Evolutionary conservation across 2,113 vertebrate species (phyloP), one percentile per base, ranked within the genome.

Genomic region (Corythaixoides concolor): DNA sequence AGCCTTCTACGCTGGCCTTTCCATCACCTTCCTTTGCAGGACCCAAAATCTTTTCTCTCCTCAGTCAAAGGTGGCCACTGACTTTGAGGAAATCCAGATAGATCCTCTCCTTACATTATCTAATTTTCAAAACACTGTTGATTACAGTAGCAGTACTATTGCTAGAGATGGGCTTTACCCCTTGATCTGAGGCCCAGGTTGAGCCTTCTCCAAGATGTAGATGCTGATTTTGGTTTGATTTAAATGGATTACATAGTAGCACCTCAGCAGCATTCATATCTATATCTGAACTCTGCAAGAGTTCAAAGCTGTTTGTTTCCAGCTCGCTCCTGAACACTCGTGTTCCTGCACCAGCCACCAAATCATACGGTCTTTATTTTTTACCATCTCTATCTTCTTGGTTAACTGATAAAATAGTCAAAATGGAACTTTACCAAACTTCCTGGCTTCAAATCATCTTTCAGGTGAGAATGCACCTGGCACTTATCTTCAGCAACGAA

Each of bases 321-420:
- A 43, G 13, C 76, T 92, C 0, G 0, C 19, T 78, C 41, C 73
- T 87, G 60, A 89, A 56, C 24, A 58, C 21, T 77, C 50, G 14
- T 49, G 23, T 11, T 90, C 72, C 59, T 73, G n/a, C 47, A 66
- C 45, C 68, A 87, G 64, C 17, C n/a, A 84, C 64, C 0, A 0
- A 90, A 91, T 85, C 45, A 53, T 33, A 80, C 0, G 1, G 24
- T 35, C 68, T 59, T 93, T 74, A 37, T 76, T 81, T 95, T 94
- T 64, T 53, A 49, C 45, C 5, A 3, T 75, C 62, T 66, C 45
- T 75, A 11, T 82, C 76, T 94, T 87, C 80, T 76, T 58, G 22
- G 20, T 78, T 87, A 92, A 85, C 73, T 85, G 83, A 93, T 87
- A 87, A 95, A 95, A 76, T 32, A 89, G 50, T 81, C n/a, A 93